Conservation (phyloP, 2,797 vertebrate genomes). For the Decapterus maruadsi region DNA sequence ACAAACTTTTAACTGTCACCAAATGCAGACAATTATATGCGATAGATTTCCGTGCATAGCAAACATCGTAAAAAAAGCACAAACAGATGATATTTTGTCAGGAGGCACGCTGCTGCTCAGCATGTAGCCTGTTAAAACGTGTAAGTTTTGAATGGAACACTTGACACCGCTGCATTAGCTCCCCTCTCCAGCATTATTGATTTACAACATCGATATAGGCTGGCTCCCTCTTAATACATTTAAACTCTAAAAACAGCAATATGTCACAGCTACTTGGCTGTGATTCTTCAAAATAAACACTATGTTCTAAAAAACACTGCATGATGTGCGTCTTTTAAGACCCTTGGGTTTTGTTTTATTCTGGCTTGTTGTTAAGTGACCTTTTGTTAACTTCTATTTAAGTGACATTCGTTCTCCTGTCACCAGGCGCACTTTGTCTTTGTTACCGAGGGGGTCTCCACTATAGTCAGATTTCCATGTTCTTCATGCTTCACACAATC, state of each 20-base stretch:
- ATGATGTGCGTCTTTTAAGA: slow-evolving; percentile 46
- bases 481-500: slow-evolving; percentile 71
- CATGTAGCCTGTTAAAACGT: slow-evolving; percentile 60
- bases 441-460: slow-evolving; percentile 61
- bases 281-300: slow-evolving; percentile 71
- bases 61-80: slow-evolving; percentile 5
- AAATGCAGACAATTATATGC: slow-evolving; percentile 11
- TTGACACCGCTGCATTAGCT: slow-evolving; percentile 71
- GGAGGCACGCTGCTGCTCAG: slow-evolving; percentile 34
- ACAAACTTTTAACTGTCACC: slow-evolving; percentile 7
- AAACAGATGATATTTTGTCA: background rate
- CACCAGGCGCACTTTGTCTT: slow-evolving; percentile 75
- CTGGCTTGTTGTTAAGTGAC: slow-evolving; percentile 72
- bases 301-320: slow-evolving; percentile 44
- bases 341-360: slow-evolving; percentile 60
- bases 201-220: slow-evolving; percentile 76
- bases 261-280: slow-evolving; percentile 76
- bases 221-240: slow-evolving; percentile 76
- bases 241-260: slow-evolving; percentile 79
- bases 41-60: background rate
- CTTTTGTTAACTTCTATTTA: slow-evolving; percentile 78
- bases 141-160: slow-evolving; percentile 71
- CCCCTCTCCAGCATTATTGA: slow-evolving; percentile 74
- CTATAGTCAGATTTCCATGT: slow-evolving; percentile 70
- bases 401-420: slow-evolving; percentile 73